These are phyloP conservation scores for Dendrocincla tyrannina DNA, from an alignment of 2,797 vertebrate genomes.

Conservation along the genomic window DNA sequence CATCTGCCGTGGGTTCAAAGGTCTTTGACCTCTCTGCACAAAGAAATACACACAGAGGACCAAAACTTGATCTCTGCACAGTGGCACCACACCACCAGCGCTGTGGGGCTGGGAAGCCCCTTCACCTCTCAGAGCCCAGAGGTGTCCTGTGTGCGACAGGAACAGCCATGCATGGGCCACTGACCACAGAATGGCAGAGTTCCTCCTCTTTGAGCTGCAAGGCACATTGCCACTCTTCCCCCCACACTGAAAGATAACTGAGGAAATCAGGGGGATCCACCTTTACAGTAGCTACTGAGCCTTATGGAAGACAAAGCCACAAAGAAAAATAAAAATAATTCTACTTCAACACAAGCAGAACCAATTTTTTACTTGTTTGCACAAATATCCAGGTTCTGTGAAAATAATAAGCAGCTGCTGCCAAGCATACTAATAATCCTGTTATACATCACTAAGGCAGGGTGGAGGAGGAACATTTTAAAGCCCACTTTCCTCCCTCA, in stretches of 20 bases:
- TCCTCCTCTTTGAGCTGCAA: background rate
- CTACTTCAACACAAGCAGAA: background rate
- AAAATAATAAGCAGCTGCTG: slow-evolving; percentile 52
- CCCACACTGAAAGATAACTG: background rate
- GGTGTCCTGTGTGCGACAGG: background rate
- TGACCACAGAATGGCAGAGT: background rate
- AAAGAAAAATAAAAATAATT: background rate
- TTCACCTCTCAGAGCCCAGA: background rate
- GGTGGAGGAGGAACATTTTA: slow-evolving; percentile 60
- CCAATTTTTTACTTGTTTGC: background rate
- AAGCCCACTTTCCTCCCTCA: slow-evolving; percentile 60
- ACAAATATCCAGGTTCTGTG: slow-evolving; percentile 40
- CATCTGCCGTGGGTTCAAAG: background rate
- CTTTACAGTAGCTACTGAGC: background rate
- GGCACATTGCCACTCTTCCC: background rate
- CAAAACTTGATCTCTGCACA: background rate
- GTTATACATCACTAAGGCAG: slow-evolving; percentile 36
- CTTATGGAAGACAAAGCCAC: background rate
- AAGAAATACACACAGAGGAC: background rate
- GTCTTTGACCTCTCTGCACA: background rate
- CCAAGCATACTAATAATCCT: slow-evolving; percentile 50
- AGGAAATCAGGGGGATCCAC: background rate
- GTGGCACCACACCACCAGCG: accelerated
- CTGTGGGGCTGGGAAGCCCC: background rate
- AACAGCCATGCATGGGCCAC: accelerated